Evolutionary conservation across 2,888 invertebrate species (phyloP), one percentile per base, ranked within the genome.

Genomic region (Microctonus aethiopoides): DNA sequence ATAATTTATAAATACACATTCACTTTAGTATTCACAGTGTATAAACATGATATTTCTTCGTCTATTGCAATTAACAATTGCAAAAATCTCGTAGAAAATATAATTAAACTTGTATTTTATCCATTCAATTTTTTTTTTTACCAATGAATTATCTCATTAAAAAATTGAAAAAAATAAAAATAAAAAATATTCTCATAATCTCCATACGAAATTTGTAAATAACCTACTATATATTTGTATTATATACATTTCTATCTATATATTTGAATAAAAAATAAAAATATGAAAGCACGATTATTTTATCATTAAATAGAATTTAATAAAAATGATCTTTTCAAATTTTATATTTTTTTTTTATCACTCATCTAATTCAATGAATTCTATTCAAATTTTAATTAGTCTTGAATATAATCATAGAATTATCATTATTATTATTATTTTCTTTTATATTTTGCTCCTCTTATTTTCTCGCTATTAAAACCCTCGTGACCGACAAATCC

Each of bases 121-220:
- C 13, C 24, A 56, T 24, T 13, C 4, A 11, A n/a, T 26, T 20
- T n/a, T 26, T 56, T 5, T 26, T n/a, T n/a, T 29, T 7, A 24
- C n/a, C n/a, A 57, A 57, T 57, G 16, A 57, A 24, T 66, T 61
- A 54, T 68, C 72, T 72, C 72, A 72, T 74, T 74, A 74, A 72
- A 71, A 64, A 71, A 67, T 70, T 67, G 67, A 56, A 67, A 63
- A 70, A 74, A 41, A n/a, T 13, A 2, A 16, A n/a, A 41, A 13
- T 66, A 66, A 67, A 69, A 68, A 68, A 70, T 71, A 75, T 72
- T 72, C 71, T 71, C 72, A 71, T 74, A 69, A 74, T 74, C 72
- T 74, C 74, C 72, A 74, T 72, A 71, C 20, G 26, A 29, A n/a
- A 36, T 9, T n/a, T 65, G 34, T 52, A 16, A 22, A 54, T 24